phyloP scores from a whole-genome alignment of 2,797 vertebrate genomes.

The Peromyscus melanophrys region DNA sequence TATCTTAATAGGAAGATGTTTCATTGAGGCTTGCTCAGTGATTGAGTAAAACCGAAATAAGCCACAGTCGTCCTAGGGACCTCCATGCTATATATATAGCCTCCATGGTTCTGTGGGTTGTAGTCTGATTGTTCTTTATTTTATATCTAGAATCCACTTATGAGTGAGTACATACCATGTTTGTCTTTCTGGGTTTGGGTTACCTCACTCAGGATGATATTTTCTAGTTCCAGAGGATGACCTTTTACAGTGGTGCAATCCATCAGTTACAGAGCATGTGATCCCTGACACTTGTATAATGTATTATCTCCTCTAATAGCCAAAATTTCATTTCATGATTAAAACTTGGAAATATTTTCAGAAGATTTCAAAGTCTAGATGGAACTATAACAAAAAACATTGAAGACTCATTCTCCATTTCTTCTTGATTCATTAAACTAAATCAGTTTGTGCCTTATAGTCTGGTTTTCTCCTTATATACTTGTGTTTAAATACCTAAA shows the following conservation, averaged over 20 bases:
- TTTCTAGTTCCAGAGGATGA: background rate
- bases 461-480: background rate
- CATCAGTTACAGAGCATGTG: background rate
- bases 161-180: no score
- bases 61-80: no score
- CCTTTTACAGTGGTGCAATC: background rate
- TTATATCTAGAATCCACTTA: no score
- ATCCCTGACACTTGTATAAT: background rate
- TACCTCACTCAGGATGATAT: no score
- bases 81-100: no score
- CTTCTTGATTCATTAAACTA: background rate
- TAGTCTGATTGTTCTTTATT: no score
- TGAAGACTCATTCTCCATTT: background rate
- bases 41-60: no score
- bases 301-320: background rate
- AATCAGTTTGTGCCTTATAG: background rate
- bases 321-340: background rate
- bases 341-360: conserved; percentile 18
- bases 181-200: no score
- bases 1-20: no score
- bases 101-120: no score
- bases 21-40: no score
- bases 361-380: background rate
- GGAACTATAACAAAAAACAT: background rate
- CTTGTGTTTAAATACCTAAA: background rate